Evolutionary conservation across 2,888 invertebrate species (phyloP), one percentile per base, ranked within the genome.

Genomic region (Dicyrtoma fusca): DNA sequence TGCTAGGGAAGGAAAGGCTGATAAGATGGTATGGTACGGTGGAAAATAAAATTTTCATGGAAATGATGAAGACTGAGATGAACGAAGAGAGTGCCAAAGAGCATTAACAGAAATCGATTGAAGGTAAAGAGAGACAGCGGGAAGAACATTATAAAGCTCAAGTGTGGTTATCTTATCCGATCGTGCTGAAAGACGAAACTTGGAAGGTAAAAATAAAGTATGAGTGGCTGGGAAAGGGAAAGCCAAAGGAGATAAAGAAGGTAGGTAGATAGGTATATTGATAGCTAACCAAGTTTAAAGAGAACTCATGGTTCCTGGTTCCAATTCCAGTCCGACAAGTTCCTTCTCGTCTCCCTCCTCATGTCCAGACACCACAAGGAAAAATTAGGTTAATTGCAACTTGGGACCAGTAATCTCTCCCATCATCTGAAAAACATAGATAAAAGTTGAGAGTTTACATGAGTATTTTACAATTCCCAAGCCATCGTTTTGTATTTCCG

Each of bases 301-400:
- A 53, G 19, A 53, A 21, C 21, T n/a, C 53, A n/a, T n/a, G n/a
- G n/a, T n/a, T n/a, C n/a, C n/a, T n/a, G n/a, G n/a, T n/a, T n/a
- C n/a, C n/a, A n/a, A n/a, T n/a, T n/a, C n/a, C n/a, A n/a, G n/a
- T n/a, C n/a, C n/a, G 34, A 34, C 4, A 3, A 25, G 47, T 26
- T 26, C 61, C 42, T 10, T 42, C 26, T 61, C 42, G 17, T 34
- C 45, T 63, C 44, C 62, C 21, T 13, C 21, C 42, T 17, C 26
- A 14, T 49, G 34, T 34, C 34, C 19, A 6, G 59, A 59, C 59
- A 34, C 59, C 59, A 23, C 25, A 59, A 25, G 25, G 59, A 63
- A 62, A 44, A 63, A 63, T 63, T 63, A 63, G 63, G 63, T 63
- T 63, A 63, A 63, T 63, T 63, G 63, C 23, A 47, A 47, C 47